These are phyloP conservation scores for Acronicta alni DNA, from an alignment of 2,888 invertebrate species.

Conservation along the genomic window DNA sequence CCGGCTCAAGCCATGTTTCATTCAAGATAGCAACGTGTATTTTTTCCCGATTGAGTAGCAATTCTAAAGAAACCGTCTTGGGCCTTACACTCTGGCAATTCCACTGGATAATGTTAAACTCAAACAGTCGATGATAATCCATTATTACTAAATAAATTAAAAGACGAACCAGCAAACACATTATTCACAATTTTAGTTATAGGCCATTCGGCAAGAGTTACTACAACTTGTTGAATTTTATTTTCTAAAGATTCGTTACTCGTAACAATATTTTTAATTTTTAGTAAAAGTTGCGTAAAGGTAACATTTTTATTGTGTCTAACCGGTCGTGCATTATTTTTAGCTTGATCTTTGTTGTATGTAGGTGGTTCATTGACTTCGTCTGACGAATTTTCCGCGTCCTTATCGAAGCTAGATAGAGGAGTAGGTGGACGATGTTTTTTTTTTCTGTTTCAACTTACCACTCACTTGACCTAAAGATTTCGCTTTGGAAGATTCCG, in stretches of 20 bases:
- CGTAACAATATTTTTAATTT: conserved; percentile 2
- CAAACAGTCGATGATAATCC: not conserved
- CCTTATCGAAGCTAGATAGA: too few relatives aligned
- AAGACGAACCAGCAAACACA: conserved; percentile 1
- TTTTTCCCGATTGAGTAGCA: not conserved
- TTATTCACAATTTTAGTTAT: conserved; percentile 3
- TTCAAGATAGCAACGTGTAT: not conserved
- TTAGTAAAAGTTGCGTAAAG: not conserved
- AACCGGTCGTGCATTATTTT: too few relatives aligned
- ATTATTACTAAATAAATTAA: not conserved
- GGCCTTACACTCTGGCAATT: not conserved
- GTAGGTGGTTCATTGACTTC: not conserved
- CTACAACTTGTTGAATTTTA: conserved; percentile 7
- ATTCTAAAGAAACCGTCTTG: not conserved
- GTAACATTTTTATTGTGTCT: not conserved
- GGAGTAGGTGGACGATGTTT: conserved; percentile 4
- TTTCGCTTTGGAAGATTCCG: too few relatives aligned
- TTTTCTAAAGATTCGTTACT: conserved; percentile 8
- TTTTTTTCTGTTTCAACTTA: not conserved
- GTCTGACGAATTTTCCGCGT: not conserved
- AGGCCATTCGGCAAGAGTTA: conserved; percentile 1
- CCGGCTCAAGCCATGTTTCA: conserved; percentile 10
- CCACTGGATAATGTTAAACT: conserved; percentile 3
- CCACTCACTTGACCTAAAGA: too few relatives aligned
- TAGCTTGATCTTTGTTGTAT: not conserved